Evolutionary conservation across 1,140 invertebrate genomes (phyloP).

Genomic region (Brevipalpus yothersi): DNA sequence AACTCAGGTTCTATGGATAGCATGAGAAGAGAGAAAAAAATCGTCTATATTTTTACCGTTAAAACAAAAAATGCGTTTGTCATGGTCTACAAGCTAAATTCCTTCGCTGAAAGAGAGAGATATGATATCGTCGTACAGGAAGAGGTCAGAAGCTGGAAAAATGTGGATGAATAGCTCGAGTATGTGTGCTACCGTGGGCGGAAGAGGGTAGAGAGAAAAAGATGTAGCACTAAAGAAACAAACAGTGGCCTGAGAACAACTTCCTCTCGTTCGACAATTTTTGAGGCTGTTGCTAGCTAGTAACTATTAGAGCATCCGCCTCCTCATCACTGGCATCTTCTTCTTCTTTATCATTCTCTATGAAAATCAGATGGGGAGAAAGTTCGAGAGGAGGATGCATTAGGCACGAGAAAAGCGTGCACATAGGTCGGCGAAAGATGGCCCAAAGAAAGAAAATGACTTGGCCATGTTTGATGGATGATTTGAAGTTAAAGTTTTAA

Average conservation of each 20-base stretch:
- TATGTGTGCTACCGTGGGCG: background rate
- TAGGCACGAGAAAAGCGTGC: background rate
- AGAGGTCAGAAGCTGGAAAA: too few relatives aligned
- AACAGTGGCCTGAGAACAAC: background rate
- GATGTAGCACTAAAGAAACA: background rate
- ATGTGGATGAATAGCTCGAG: too few relatives aligned
- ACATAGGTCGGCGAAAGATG: background rate
- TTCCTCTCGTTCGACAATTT: background rate
- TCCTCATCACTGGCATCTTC: too few relatives aligned
- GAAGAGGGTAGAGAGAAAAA: background rate
- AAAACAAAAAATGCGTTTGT: too few relatives aligned
- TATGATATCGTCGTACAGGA: too few relatives aligned
- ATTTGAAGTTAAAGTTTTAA: background rate
- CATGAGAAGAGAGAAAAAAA: background rate
- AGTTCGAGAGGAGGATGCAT: background rate
- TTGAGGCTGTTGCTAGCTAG: background rate
- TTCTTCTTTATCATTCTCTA: too few relatives aligned
- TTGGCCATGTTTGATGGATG: background rate
- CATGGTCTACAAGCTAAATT: too few relatives aligned
- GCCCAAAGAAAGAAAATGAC: background rate
- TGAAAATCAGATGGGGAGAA: background rate
- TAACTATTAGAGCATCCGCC: background rate
- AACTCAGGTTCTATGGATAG: background rate
- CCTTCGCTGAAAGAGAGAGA: too few relatives aligned
- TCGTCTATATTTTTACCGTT: background rate